A percentile compares a stretch with the other conserved stretches of the same genome.
phyloP scores from a whole-genome alignment of 2,888 invertebrate genomes.

The Drosophila niveifrons region DNA sequence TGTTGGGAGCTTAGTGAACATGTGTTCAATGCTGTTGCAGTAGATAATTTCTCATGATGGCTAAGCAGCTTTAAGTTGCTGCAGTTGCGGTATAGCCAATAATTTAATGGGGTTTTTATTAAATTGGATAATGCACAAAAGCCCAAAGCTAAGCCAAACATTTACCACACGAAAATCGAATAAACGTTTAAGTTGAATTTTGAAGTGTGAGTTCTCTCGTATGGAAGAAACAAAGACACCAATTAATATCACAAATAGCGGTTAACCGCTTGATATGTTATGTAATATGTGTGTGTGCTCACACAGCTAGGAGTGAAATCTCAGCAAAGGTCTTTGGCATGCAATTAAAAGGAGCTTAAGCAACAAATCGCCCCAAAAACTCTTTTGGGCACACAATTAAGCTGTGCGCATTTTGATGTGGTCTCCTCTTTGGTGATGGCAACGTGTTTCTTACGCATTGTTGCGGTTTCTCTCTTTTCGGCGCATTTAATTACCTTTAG shows the following conservation, averaged over 20 bases:
- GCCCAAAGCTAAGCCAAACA: constrained; percentile 8
- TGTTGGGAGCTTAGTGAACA: not conserved
- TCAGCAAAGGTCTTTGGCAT: constrained; percentile 34
- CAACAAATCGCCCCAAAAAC: constrained; percentile 55
- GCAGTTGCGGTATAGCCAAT: constrained; percentile 10
- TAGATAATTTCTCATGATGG: constrained; percentile 18
- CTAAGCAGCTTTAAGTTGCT: constrained; percentile 11
- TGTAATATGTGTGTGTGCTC: constrained; percentile 37
- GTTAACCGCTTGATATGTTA: constrained; percentile 66
- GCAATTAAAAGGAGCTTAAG: constrained; percentile 70
- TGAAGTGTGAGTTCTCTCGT: not conserved
- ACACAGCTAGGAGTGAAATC: constrained; percentile 25
- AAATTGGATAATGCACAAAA: constrained; percentile 15
- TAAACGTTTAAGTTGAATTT: constrained; percentile 22
- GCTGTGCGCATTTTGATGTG: constrained; percentile 54
- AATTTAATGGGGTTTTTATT: constrained; percentile 20
- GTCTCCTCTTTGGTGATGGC: constrained; percentile 7
- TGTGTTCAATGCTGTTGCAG: constrained; percentile 14
- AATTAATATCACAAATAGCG: constrained; percentile 73
- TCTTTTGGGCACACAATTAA: constrained; percentile 61
- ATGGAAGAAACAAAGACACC: constrained; percentile 50
- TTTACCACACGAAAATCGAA: constrained; percentile 36
- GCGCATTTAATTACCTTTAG: not conserved
- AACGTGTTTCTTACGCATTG: not conserved
- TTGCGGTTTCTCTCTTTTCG: not conserved